phyloP scores from a whole-genome alignment of 2,113 vertebrate genomes.

The Sander lucioperca region DNA sequence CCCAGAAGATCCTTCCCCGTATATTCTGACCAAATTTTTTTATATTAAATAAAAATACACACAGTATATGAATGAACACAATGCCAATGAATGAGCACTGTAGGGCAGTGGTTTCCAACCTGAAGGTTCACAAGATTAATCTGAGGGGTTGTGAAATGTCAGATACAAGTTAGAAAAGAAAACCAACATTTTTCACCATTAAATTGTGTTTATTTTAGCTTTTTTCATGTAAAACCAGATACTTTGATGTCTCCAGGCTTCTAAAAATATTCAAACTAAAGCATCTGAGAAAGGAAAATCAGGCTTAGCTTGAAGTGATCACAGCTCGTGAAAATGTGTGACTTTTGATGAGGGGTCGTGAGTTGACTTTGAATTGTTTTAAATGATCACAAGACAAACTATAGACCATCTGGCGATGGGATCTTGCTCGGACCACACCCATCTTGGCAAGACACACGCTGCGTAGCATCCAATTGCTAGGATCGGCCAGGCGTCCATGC shows the following conservation, averaged over 20 bases:
- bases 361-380: neutral
- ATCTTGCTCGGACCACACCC: no score
- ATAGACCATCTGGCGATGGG: no score
- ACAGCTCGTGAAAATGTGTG: neutral
- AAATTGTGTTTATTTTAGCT: neutral
- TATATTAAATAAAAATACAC: constrained; percentile 10
- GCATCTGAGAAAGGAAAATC: neutral
- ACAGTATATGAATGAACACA: constrained; percentile 8
- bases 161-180: neutral
- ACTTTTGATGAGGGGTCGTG: neutral
- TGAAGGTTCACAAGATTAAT: neutral
- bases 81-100: constrained; percentile 30
- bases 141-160: neutral
- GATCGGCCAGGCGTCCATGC: no score
- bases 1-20: constrained; percentile 42
- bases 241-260: neutral
- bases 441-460: no score
- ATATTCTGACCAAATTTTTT: constrained; percentile 42
- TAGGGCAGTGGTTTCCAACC: constrained; percentile 8
- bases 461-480: no score
- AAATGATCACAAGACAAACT: neutral
- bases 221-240: neutral
- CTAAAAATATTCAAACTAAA: neutral
- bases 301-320: neutral
- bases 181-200: neutral